phyloP scores from a whole-genome alignment of 2,797 vertebrate species.

The Percopsis omiscomaycus region DNA sequence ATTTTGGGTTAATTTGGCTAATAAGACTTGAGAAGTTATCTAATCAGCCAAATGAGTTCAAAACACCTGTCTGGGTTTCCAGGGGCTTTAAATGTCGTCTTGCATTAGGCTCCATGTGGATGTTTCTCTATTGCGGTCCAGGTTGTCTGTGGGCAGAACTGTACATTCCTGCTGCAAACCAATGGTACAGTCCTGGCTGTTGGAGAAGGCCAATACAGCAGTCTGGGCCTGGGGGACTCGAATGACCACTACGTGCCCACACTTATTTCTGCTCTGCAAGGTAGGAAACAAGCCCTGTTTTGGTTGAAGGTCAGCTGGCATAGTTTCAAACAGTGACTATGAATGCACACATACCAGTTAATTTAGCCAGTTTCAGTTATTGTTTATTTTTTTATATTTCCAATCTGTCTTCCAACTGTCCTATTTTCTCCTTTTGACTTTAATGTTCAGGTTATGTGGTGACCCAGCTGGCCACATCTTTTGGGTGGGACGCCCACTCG shows the following conservation, averaged over 20 bases:
- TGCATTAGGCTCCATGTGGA: conserved; percentile 14
- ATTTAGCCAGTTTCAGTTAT: no score
- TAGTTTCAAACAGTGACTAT: no score
- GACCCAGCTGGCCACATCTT: conserved; percentile 81
- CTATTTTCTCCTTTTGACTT: not conserved
- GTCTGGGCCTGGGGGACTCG: conserved; percentile 83
- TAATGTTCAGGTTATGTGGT: conserved; percentile 77
- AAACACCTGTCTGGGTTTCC: no score
- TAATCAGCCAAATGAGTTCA: no score
- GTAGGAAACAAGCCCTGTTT: conserved; percentile 43
- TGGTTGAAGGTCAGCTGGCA: no score
- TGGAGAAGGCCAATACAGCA: conserved; percentile 83
- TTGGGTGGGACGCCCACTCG: conserved; percentile 83
- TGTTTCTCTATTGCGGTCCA: conserved; percentile 41
- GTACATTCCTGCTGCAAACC: conserved; percentile 82
- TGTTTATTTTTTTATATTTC: no score
- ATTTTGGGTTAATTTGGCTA: no score
- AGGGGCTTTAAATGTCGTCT: not conserved
- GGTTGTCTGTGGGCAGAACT: conserved; percentile 85
- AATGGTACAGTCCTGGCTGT: conserved; percentile 80
- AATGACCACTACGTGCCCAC: conserved; percentile 82
- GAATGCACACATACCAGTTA: no score
- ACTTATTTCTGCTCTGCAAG: conserved; percentile 81
- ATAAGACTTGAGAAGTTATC: not conserved
- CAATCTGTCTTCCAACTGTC: not conserved